Percentiles rank a stretch among this genome's conserved stretches.
These are phyloP conservation scores for Arnoldichthys spilopterus DNA, from an alignment of 2,797 vertebrate species.

Conservation along the genomic window DNA sequence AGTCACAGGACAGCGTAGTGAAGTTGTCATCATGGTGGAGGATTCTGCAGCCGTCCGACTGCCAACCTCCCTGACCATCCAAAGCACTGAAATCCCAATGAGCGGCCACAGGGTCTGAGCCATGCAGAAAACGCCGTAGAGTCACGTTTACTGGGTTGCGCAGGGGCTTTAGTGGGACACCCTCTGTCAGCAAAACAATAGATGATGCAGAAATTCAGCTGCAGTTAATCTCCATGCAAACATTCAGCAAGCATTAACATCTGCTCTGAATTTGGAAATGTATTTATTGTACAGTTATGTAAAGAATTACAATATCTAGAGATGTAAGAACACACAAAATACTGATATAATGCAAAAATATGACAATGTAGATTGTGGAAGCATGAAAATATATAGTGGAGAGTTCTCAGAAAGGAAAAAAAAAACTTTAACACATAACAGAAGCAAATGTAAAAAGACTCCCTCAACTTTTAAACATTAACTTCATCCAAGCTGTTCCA, in stretches of 20 bases:
- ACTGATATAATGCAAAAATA: too few relatives aligned
- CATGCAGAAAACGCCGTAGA: constrained; percentile 86
- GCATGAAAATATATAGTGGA: too few relatives aligned
- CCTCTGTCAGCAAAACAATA: constrained; percentile 76
- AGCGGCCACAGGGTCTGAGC: constrained; percentile 88
- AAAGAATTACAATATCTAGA: neutral
- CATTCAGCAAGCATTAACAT: neutral
- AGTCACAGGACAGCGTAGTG: constrained; percentile 91
- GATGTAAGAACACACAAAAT: too few relatives aligned
- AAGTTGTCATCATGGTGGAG: constrained; percentile 90
- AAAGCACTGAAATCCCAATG: constrained; percentile 91
- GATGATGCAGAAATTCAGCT: neutral
- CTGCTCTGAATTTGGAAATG: too few relatives aligned
- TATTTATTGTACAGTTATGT: neutral
- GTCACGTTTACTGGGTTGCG: constrained; percentile 87
- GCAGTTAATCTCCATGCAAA: too few relatives aligned
- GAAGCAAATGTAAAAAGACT: too few relatives aligned
- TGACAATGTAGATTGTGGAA: too few relatives aligned
- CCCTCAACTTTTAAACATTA: too few relatives aligned
- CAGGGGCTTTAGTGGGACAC: constrained; percentile 72
- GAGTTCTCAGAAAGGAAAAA: too few relatives aligned
- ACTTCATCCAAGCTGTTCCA: too few relatives aligned
- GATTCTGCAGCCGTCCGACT: constrained; percentile 88
- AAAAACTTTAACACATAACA: too few relatives aligned
- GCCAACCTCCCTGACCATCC: constrained; percentile 92